phyloP scores from a whole-genome alignment of 2,888 invertebrate genomes.

The Apotomis capreana region DNA sequence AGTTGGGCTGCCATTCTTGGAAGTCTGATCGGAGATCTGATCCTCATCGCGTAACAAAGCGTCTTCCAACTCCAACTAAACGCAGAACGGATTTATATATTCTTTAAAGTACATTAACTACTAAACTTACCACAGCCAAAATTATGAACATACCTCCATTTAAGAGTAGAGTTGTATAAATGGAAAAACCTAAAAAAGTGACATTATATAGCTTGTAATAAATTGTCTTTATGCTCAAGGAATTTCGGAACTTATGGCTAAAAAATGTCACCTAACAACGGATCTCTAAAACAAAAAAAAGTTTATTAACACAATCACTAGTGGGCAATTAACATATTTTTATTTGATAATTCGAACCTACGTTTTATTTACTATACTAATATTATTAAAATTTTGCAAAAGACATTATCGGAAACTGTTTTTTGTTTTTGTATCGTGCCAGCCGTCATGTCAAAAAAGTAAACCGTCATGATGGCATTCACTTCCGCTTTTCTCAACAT shows the following conservation, averaged over 20 bases:
- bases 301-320: slow-evolving; percentile 34
- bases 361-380: slow-evolving; percentile 64
- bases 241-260: slow-evolving; percentile 47
- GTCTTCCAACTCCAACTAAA: slow-evolving; percentile 65
- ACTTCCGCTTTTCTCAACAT: slow-evolving; percentile 51
- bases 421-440: slow-evolving; percentile 77
- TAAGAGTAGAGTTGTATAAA: slow-evolving; percentile 49
- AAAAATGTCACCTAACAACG: slow-evolving; percentile 58
- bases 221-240: slow-evolving; percentile 44
- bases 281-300: slow-evolving; percentile 63
- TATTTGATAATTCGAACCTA: slow-evolving; percentile 56
- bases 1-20: slow-evolving; percentile 56
- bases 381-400: slow-evolving; percentile 77
- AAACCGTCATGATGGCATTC: slow-evolving; percentile 41
- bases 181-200: slow-evolving; percentile 52
- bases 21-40: slow-evolving; percentile 56
- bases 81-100: slow-evolving; percentile 32
- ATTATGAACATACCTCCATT: slow-evolving; percentile 67
- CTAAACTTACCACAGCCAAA: background rate
- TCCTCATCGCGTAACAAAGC: slow-evolving; percentile 67
- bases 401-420: slow-evolving; percentile 75
- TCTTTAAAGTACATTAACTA: slow-evolving; percentile 31
- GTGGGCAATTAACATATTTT: slow-evolving; percentile 28
- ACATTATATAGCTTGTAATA: slow-evolving; percentile 59
- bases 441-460: slow-evolving; percentile 55